Evolutionary conservation across 2,113 vertebrate species (phyloP), one percentile per base, ranked within the genome.

Genomic region (Phodopus roborovskii): DNA sequence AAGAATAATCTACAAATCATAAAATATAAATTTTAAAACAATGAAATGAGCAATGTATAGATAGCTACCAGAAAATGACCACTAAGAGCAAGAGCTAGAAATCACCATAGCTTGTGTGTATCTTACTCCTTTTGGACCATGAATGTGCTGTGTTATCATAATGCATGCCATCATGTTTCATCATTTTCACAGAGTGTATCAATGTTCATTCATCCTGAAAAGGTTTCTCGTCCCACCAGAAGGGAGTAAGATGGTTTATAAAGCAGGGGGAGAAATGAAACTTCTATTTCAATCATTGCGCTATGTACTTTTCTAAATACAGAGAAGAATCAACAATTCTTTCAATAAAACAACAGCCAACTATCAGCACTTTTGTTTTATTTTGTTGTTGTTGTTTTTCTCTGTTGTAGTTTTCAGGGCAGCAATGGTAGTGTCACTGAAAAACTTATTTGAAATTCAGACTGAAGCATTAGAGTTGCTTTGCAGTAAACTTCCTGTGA

Each of bases 61-160:
- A 71, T 12, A 42, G 5, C 89, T 45, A 79, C 82, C 42, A 83
- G 60, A 92, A 95, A 93, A 95, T 84, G 30, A 70, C 62, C 45
- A 48, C 81, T 82, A 86, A 92, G 83, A 96, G 13, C 87, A 45
- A 66, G 45, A 87, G 19, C 30, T n/a, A 95, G 45, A 56, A 88
- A 82, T 93, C 66, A 81, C 75, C 71, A 58, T 68, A 42, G 66
- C 15, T 96, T 62, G 19, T 58, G 24, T 39, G 10, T 58, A 36
- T 88, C 22, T 96, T 50, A 75, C 96, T 95, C 92, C 48, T 90
- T 0, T 56, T 94, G 53, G 39, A 19, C 36, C 78, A 92, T 33
- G 78, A 89, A 92, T 13, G 13, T 64, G 75, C 19, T 87, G 28
- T 6, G 53, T 16, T 68, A 28, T 93, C 22, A 53, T 19, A 50